Evolutionary conservation across 2,113 vertebrate species (phyloP).

Genomic region (Tauraco erythrolophus): DNA sequence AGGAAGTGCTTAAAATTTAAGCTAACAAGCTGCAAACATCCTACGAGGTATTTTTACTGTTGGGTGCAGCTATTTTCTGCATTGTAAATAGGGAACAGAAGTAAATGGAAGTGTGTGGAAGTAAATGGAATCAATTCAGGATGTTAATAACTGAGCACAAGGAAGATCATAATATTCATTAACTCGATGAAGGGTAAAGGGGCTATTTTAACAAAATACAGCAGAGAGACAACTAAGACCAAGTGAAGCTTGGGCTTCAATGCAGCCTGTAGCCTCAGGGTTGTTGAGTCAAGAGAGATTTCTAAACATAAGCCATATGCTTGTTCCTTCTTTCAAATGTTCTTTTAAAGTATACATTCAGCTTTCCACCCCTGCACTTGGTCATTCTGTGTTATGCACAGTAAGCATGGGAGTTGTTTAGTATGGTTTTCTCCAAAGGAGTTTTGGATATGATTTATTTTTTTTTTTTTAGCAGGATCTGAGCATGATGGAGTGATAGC

Average conservation of each 20-base stretch:
- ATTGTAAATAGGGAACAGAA: neutral
- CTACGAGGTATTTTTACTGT: neutral
- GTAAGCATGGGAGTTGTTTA: neutral
- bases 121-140: neutral
- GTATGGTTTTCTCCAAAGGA: neutral
- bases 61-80: neutral
- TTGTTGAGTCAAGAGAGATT: neutral
- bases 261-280: slow-evolving; percentile 17
- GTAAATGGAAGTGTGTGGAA: neutral
- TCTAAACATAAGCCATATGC: slow-evolving; percentile 62
- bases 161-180: slow-evolving; percentile 3
- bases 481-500: neutral
- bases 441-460: neutral
- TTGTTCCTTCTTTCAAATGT: neutral
- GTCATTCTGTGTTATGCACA: neutral
- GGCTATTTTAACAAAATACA: slow-evolving; percentile 4
- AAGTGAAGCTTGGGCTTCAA: neutral
- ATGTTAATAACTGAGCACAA: neutral
- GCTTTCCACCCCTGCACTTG: neutral
- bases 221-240: neutral
- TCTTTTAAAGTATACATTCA: neutral
- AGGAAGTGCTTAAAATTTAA: neutral
- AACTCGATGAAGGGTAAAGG: neutral
- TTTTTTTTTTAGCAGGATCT: neutral
- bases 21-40: slow-evolving; percentile 26